phyloP scores from a whole-genome alignment of 2,888 invertebrate species.

The Cheilosia vernalis region DNA sequence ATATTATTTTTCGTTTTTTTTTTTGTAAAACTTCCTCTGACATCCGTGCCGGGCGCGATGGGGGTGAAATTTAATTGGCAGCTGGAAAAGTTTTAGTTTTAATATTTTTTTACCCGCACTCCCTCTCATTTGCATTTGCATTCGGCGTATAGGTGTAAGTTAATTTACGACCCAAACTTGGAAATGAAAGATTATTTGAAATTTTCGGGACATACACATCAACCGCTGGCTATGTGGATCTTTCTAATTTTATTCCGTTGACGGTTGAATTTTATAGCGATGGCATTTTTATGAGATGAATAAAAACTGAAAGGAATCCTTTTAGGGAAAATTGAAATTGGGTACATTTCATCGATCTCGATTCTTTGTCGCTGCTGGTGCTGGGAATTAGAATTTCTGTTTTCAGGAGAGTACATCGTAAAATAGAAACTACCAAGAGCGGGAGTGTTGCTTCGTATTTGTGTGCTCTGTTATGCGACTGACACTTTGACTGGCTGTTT shows the following conservation, averaged over 20 bases:
- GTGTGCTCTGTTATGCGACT: background rate
- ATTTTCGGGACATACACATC: slow-evolving; percentile 13
- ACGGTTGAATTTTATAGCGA: slow-evolving; percentile 49
- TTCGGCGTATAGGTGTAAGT: slow-evolving; percentile 25
- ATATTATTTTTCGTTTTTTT: background rate
- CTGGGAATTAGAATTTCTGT: background rate
- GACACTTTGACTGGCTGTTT: slow-evolving; percentile 12
- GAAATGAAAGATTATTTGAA: slow-evolving; percentile 25
- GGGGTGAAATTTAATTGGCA: slow-evolving; percentile 68
- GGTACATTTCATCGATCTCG: slow-evolving; percentile 48
- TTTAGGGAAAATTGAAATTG: slow-evolving; percentile 59
- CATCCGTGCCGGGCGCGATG: slow-evolving; percentile 38
- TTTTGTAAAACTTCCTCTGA: slow-evolving; percentile 43
- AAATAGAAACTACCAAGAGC: slow-evolving; percentile 23
- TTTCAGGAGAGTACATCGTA: slow-evolving; percentile 24
- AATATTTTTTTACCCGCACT: slow-evolving; percentile 21
- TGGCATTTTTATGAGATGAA: slow-evolving; percentile 57
- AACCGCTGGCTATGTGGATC: slow-evolving; percentile 4
- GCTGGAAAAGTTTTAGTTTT: slow-evolving; percentile 55
- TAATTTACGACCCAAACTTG: slow-evolving; percentile 52
- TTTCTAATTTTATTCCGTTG: slow-evolving; percentile 45
- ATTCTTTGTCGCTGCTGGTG: background rate
- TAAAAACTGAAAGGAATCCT: slow-evolving; percentile 57
- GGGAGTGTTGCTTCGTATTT: background rate
- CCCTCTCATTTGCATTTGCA: slow-evolving; percentile 22